phyloP scores from a whole-genome alignment of 2,797 vertebrate genomes.

The Poecilia gillii region DNA sequence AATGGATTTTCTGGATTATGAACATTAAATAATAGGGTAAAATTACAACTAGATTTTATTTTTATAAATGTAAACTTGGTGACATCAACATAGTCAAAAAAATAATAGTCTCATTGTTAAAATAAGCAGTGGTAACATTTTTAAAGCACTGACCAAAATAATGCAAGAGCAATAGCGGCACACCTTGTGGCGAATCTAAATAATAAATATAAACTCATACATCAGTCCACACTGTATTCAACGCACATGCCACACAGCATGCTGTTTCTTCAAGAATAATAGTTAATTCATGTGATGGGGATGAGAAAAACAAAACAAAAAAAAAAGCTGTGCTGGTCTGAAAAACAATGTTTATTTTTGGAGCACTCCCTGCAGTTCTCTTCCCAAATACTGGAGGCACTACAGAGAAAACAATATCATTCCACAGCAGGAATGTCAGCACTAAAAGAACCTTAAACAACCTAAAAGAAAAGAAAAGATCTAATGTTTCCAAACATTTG shows the following conservation, averaged over 20 bases:
- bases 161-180: background rate
- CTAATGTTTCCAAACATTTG: background rate
- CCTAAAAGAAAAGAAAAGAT: background rate
- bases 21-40: background rate
- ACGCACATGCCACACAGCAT: background rate
- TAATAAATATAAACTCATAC: background rate
- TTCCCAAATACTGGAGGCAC: background rate
- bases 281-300: background rate
- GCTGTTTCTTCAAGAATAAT: background rate
- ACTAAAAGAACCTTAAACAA: background rate
- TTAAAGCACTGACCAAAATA: background rate
- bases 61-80: background rate
- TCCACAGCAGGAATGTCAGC: background rate
- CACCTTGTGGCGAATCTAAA: background rate
- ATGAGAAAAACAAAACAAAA: background rate
- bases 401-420: background rate
- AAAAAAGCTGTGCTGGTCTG: background rate
- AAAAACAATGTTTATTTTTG: background rate
- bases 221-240: background rate
- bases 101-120: background rate
- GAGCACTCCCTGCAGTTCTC: background rate
- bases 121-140: background rate
- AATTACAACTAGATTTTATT: background rate
- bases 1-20: background rate
- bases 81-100: background rate